Evolutionary conservation across 2,797 vertebrate species (phyloP).

Genomic region (Trichosurus vulpecula): DNA sequence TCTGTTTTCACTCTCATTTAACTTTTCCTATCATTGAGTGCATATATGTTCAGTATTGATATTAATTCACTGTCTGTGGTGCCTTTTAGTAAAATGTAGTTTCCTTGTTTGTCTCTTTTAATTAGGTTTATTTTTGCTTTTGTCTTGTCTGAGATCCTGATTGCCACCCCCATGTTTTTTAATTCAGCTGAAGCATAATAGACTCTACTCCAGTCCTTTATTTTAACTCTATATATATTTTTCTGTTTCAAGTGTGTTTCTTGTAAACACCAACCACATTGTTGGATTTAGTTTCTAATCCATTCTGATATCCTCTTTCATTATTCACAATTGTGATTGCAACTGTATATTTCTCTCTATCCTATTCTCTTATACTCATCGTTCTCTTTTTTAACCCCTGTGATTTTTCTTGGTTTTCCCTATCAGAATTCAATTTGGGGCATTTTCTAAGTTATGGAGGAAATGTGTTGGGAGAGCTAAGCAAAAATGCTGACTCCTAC

Average conservation of each 20-base stretch:
- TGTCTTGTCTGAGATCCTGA: too few species aligned
- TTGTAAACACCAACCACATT: neutral
- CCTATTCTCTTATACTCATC: neutral
- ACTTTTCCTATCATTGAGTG: neutral
- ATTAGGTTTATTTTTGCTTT: neutral
- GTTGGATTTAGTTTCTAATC: neutral
- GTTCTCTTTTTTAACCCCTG: neutral
- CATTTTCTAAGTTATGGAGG: neutral
- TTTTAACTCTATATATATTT: neutral
- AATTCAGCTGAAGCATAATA: neutral
- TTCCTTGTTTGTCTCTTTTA: neutral
- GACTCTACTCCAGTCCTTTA: neutral
- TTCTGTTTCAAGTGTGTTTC: neutral
- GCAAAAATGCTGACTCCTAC: neutral
- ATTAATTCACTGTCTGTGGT: neutral
- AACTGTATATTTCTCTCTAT: neutral
- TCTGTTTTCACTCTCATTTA: neutral
- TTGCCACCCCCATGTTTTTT: neutral
- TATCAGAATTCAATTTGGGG: neutral
- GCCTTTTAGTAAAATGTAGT: neutral
- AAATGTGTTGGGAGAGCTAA: neutral
- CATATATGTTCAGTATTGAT: neutral
- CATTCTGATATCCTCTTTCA: neutral
- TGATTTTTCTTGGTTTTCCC: neutral
- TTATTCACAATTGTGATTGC: neutral